Percentiles rank a stretch among this genome's conserved stretches.
phyloP scores from a whole-genome alignment of 2,888 invertebrate species.

The Odontomyia ornata region DNA sequence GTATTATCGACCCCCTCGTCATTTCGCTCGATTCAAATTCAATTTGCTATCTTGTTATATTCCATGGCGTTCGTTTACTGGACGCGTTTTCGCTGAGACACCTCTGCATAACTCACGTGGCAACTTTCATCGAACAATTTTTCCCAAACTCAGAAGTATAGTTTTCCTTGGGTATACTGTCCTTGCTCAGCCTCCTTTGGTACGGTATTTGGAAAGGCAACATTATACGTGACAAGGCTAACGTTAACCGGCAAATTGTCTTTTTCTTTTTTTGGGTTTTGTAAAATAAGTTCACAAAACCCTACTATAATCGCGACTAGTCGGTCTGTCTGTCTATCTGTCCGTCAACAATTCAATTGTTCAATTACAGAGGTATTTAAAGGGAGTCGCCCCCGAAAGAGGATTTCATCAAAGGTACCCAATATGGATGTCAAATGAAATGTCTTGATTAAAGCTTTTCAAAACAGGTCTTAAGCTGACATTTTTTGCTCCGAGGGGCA shows the following conservation, averaged over 20 bases:
- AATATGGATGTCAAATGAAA: no score
- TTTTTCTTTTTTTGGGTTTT: no score
- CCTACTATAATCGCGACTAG: neutral
- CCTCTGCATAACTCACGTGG: conserved; percentile 12
- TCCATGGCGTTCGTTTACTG: neutral
- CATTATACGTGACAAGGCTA: neutral
- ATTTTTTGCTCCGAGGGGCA: no score
- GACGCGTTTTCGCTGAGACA: neutral
- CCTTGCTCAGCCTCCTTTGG: neutral
- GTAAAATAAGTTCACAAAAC: no score
- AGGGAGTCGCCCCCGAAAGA: no score
- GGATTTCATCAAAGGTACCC: no score
- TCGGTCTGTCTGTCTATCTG: no score
- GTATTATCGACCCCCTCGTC: neutral
- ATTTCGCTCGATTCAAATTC: conserved; percentile 29
- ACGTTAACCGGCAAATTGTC: neutral
- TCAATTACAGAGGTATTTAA: no score
- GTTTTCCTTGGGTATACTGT: neutral
- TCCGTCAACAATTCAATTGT: neutral
- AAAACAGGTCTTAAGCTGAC: no score
- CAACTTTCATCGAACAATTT: conserved; percentile 11
- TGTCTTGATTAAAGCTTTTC: no score
- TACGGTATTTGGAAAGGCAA: neutral
- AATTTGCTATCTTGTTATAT: conserved; percentile 8
- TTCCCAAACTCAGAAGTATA: neutral